Evolutionary conservation across 2,888 invertebrate genomes (phyloP).

Genomic region (Archips xylosteana): DNA sequence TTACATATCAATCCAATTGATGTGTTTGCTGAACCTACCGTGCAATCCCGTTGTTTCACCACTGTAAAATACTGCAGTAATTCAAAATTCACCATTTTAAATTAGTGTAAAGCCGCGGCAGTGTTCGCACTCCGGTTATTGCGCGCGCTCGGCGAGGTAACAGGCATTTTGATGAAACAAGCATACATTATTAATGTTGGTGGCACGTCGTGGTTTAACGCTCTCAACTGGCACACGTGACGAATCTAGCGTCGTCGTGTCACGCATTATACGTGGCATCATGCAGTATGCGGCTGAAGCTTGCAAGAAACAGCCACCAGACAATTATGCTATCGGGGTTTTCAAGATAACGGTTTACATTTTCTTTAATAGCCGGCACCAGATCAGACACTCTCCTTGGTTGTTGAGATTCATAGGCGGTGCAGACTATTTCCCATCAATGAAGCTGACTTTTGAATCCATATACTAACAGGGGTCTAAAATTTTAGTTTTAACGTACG

Average conservation of each 20-base stretch:
- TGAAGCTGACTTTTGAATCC: too few relatives aligned
- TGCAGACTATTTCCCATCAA: too few relatives aligned
- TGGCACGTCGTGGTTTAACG: constrained; percentile 19
- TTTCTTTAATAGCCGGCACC: too few relatives aligned
- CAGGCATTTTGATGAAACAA: constrained; percentile 33
- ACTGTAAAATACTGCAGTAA: neutral
- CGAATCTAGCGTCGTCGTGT: neutral
- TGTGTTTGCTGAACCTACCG: neutral
- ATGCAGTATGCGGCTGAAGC: neutral
- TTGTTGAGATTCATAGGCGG: too few relatives aligned
- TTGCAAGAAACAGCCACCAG: neutral
- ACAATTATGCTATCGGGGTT: too few relatives aligned
- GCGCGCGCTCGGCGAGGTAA: constrained; percentile 19
- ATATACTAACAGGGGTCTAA: too few relatives aligned
- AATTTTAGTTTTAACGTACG: too few relatives aligned
- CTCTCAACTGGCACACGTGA: constrained; percentile 4
- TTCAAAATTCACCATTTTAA: constrained; percentile 11
- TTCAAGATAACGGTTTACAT: too few relatives aligned
- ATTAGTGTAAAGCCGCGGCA: constrained; percentile 17
- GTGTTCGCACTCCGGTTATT: constrained; percentile 4
- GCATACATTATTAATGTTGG: constrained; percentile 30
- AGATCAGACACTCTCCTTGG: too few relatives aligned
- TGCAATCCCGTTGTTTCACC: neutral
- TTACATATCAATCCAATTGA: neutral
- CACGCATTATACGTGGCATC: constrained; percentile 10